phyloP scores from a whole-genome alignment of 2,113 vertebrate genomes.

The Zootoca vivipara region DNA sequence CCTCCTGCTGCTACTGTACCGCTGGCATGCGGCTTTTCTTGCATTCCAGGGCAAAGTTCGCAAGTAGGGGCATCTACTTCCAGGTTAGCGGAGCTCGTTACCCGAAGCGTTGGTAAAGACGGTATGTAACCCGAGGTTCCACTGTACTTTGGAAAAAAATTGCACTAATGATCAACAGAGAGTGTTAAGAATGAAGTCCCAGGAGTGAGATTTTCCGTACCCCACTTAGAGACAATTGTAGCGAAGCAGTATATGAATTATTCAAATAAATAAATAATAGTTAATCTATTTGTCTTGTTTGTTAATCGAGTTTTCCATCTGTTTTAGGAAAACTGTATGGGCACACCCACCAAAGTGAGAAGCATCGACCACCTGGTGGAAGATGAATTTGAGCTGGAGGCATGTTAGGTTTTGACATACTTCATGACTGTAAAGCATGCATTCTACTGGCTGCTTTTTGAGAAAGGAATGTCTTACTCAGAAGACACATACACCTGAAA shows the following conservation, averaged over 20 bases:
- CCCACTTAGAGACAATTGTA: too few species aligned
- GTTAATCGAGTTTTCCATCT: conserved; percentile 21
- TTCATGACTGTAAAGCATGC: conserved; percentile 45
- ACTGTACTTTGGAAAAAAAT: neutral
- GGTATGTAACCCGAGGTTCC: too few species aligned
- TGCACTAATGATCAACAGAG: neutral
- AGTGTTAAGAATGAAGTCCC: neutral
- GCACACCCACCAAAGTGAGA: conserved; percentile 86
- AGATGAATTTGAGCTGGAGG: conserved; percentile 76
- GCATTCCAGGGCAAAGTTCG: too few species aligned
- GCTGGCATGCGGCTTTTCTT: too few species aligned
- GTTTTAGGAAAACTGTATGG: conserved; percentile 74
- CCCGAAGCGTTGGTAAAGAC: too few species aligned
- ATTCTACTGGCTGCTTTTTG: conserved; percentile 62
- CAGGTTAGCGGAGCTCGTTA: too few species aligned
- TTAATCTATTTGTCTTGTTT: neutral
- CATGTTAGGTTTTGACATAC: conserved; percentile 71
- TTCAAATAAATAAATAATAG: too few species aligned
- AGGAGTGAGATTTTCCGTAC: neutral
- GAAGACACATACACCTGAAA: neutral
- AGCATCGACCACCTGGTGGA: conserved; percentile 71
- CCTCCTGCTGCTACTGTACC: too few species aligned
- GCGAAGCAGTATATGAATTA: too few species aligned
- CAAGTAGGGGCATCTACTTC: too few species aligned
- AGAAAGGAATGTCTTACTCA: neutral